Percentiles rank a stretch among this genome's conserved stretches.
Conservation (phyloP, 23 tunicate genomes). For the Trididemnum miniatum region DNA sequence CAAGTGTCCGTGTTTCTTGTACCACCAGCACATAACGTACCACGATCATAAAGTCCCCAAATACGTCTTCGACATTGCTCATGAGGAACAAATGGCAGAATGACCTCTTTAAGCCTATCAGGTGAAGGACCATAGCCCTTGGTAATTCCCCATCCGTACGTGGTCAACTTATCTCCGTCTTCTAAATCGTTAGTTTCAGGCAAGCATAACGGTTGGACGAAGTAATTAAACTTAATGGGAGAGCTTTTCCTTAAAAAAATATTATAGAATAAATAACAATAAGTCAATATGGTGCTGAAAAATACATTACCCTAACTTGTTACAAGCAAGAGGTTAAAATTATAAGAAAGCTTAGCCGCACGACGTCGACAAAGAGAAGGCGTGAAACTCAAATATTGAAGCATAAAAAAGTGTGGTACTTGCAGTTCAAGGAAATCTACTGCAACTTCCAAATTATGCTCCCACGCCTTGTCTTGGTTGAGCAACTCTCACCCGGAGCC, state of each 20-base stretch:
- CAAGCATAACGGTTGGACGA: slow-evolving; percentile 38
- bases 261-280: background rate
- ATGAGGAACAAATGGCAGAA: slow-evolving; percentile 13
- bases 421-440: no score
- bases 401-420: background rate
- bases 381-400: no score
- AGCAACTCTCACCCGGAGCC: no score
- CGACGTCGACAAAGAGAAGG: no score
- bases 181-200: slow-evolving; percentile 10
- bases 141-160: slow-evolving; percentile 55
- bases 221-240: slow-evolving; percentile 34
- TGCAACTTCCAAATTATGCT: no score
- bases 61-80: slow-evolving; percentile 8
- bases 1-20: slow-evolving; percentile 39
- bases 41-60: slow-evolving; percentile 32
- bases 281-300: background rate
- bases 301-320: no score
- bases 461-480: no score
- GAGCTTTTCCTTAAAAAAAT: background rate
- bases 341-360: no score
- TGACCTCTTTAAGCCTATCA: slow-evolving; percentile 23
- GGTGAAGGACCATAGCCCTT: slow-evolving; percentile 34
- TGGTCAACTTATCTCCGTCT: background rate
- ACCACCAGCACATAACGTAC: slow-evolving; percentile 43
- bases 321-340: background rate